Evolutionary conservation across 2,797 vertebrate genomes (phyloP).

Genomic region (Masticophis lateralis): DNA sequence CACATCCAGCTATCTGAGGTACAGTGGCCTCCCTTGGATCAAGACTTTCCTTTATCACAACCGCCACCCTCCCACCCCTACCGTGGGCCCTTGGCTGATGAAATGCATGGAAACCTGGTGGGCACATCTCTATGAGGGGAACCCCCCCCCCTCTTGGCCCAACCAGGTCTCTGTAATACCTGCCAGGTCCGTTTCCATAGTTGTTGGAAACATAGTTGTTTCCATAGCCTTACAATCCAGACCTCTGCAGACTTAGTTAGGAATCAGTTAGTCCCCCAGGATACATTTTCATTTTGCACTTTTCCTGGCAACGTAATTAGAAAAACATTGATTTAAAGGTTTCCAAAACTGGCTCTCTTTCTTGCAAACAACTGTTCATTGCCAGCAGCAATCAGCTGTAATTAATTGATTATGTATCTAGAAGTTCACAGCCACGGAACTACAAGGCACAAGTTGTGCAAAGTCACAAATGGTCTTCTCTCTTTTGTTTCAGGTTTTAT

Average conservation of each 20-base stretch:
- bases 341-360: slow-evolving; percentile 50
- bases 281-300: slow-evolving; percentile 27
- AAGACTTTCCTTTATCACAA: no score
- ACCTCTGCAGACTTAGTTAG: background rate
- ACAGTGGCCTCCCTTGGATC: no score
- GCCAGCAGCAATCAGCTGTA: slow-evolving; percentile 60
- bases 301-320: slow-evolving; percentile 33
- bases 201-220: no score
- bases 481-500: slow-evolving; percentile 23
- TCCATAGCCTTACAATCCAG: background rate
- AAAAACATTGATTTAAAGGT: slow-evolving; percentile 55
- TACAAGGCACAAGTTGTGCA: slow-evolving; percentile 47
- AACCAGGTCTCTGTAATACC: no score
- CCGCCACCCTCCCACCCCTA: no score
- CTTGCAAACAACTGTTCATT: slow-evolving; percentile 60
- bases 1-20: no score
- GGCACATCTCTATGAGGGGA: no score
- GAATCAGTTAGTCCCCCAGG: background rate
- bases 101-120: no score
- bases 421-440: slow-evolving; percentile 34
- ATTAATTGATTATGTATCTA: slow-evolving; percentile 64
- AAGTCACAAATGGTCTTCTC: slow-evolving; percentile 7
- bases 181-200: background rate
- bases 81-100: no score
- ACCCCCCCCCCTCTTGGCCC: no score